Evolutionary conservation across 2,888 invertebrate species (phyloP).

Genomic region (Poecilus cupreus): DNA sequence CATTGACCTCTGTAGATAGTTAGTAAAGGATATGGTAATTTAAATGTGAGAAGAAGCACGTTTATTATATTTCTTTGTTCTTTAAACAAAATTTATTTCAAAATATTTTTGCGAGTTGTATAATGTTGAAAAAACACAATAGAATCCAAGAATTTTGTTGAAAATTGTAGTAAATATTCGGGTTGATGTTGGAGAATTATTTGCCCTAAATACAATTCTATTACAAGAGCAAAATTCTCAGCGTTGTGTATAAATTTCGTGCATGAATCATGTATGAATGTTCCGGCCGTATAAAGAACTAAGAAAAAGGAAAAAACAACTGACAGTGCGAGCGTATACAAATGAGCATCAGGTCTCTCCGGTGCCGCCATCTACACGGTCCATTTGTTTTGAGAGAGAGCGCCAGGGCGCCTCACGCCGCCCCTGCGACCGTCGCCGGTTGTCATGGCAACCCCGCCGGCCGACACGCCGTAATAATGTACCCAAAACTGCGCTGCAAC

Average conservation of each 20-base stretch:
- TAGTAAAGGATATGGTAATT: too few species aligned
- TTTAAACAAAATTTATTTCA: too few species aligned
- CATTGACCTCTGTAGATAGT: too few species aligned
- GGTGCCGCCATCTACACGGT: conserved; percentile 62
- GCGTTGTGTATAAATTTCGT: conserved; percentile 52
- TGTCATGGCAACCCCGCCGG: conserved; percentile 54
- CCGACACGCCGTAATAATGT: conserved; percentile 56
- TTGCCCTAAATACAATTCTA: conserved; percentile 52
- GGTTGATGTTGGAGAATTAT: conserved; percentile 23
- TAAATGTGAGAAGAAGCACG: too few species aligned
- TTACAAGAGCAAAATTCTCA: conserved; percentile 47
- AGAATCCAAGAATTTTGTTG: too few species aligned
- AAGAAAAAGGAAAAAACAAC: conserved; percentile 56
- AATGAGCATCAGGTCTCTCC: conserved; percentile 61
- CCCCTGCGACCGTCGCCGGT: conserved; percentile 40
- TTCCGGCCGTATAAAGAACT: conserved; percentile 52
- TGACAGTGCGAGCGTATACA: conserved; percentile 59
- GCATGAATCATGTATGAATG: conserved; percentile 57
- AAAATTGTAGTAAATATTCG: not conserved
- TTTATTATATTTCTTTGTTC: too few species aligned
- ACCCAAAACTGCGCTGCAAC: conserved; percentile 50
- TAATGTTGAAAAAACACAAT: too few species aligned
- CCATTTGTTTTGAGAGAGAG: conserved; percentile 62
- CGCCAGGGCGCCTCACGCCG: conserved; percentile 23
- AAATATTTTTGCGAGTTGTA: too few species aligned